A percentile compares a stretch with the other conserved stretches of the same genome.
Evolutionary conservation across 2,113 vertebrate species (phyloP).

Genomic region (Poecile atricapillus): DNA sequence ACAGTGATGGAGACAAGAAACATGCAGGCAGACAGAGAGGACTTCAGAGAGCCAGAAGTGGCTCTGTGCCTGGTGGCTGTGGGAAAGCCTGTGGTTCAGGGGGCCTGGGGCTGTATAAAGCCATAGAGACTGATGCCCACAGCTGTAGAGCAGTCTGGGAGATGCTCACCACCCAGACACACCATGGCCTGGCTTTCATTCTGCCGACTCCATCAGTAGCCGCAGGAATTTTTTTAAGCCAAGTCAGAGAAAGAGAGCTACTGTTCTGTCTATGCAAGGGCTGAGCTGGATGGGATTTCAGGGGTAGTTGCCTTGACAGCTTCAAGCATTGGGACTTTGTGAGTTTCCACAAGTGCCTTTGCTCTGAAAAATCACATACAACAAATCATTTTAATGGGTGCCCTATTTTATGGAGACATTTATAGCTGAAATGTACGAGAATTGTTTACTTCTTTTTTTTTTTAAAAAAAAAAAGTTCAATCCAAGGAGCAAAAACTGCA

Average conservation of each 20-base stretch:
- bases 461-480: not conserved
- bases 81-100: not conserved
- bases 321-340: slow-evolving; percentile 30
- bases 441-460: not conserved
- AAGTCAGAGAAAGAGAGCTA: slow-evolving; percentile 44
- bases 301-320: slow-evolving; percentile 53
- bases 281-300: slow-evolving; percentile 36
- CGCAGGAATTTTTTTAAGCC: slow-evolving; percentile 37
- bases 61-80: not conserved
- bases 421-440: slow-evolving; percentile 30
- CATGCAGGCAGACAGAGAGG: not conserved
- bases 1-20: not conserved
- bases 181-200: slow-evolving; percentile 35
- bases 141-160: not conserved
- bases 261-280: slow-evolving; percentile 25
- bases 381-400: slow-evolving; percentile 64
- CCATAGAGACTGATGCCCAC: not conserved
- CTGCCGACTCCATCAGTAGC: slow-evolving; percentile 31
- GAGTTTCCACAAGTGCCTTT: slow-evolving; percentile 41
- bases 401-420: slow-evolving; percentile 49
- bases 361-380: slow-evolving; percentile 42
- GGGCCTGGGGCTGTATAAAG: not conserved
- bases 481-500: not conserved
- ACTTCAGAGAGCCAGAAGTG: not conserved
- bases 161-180: slow-evolving; percentile 39